Evolutionary conservation across 2,797 vertebrate genomes (phyloP).

Genomic region (Tympanoctomys barrerae): DNA sequence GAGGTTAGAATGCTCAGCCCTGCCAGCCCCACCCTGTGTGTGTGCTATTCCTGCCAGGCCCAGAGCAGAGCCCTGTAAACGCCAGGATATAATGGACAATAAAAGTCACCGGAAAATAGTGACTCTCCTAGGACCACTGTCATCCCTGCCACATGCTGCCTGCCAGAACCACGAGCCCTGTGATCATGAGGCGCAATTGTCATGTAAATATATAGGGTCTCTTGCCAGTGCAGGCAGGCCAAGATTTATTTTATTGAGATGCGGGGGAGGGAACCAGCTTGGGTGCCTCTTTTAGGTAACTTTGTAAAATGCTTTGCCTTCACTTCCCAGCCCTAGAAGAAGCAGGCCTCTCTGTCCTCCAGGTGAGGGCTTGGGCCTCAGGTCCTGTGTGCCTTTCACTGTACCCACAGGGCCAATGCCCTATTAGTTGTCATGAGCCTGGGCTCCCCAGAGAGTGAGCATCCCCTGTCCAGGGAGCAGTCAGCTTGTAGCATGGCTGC

Average conservation of each 20-base stretch:
- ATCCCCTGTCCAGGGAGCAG: neutral
- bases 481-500: neutral
- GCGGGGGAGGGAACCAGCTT: slow-evolving; percentile 32
- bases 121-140: slow-evolving; percentile 85
- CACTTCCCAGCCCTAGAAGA: neutral
- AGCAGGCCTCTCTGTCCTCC: neutral
- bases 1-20: slow-evolving; percentile 83
- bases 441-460: neutral
- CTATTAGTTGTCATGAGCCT: neutral
- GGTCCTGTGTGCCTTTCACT: neutral
- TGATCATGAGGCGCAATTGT: slow-evolving; percentile 82
- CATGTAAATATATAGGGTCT: slow-evolving; percentile 86
- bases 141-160: slow-evolving; percentile 67
- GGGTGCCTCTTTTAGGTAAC: slow-evolving; percentile 66
- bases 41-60: slow-evolving; percentile 86
- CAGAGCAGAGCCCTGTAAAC: slow-evolving; percentile 85
- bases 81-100: slow-evolving; percentile 88
- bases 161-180: slow-evolving; percentile 72
- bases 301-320: slow-evolving; percentile 66
- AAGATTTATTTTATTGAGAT: slow-evolving; percentile 85
- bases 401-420: neutral
- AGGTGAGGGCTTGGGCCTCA: neutral
- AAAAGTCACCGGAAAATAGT: slow-evolving; percentile 88
- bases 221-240: slow-evolving; percentile 73
- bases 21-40: slow-evolving; percentile 81